Evolutionary conservation across 2,888 invertebrate species (phyloP).

Genomic region (Troglohyphantes excavatus): DNA sequence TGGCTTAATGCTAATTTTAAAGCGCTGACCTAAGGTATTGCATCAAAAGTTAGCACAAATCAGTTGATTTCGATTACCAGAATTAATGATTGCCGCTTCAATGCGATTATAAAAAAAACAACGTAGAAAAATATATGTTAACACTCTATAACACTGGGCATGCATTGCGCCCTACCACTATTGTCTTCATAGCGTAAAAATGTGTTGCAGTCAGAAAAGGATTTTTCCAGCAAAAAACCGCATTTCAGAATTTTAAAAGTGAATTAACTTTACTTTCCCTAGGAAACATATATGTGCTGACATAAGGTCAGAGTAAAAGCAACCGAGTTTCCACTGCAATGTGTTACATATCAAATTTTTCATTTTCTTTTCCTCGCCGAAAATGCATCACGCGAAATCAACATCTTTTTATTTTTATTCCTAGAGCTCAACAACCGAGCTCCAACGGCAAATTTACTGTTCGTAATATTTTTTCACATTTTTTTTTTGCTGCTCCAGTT

Average conservation of each 20-base stretch:
- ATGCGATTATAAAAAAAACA: too few relatives aligned
- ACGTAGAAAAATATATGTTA: too few relatives aligned
- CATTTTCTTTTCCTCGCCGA: neutral
- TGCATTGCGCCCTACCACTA: neutral
- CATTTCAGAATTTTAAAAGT: neutral
- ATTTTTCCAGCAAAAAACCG: neutral
- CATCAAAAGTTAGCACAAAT: too few relatives aligned
- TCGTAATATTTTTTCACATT: neutral
- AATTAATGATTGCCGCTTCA: too few relatives aligned
- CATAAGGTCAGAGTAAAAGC: slow-evolving; percentile 4
- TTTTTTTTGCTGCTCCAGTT: slow-evolving; percentile 12
- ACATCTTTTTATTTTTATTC: neutral
- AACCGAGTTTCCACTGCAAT: neutral
- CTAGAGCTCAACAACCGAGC: slow-evolving; percentile 1
- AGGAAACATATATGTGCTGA: neutral
- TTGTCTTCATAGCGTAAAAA: neutral
- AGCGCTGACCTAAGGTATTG: too few relatives aligned
- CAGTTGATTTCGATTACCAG: too few relatives aligned
- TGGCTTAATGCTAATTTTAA: too few relatives aligned
- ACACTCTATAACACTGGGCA: too few relatives aligned
- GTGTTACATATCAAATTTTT: neutral
- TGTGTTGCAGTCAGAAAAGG: neutral
- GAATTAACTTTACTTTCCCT: neutral
- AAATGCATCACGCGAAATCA: neutral
- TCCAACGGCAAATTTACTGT: neutral